phyloP scores from a whole-genome alignment of 1,140 invertebrate species.

The Agraylea sexmaculata region DNA sequence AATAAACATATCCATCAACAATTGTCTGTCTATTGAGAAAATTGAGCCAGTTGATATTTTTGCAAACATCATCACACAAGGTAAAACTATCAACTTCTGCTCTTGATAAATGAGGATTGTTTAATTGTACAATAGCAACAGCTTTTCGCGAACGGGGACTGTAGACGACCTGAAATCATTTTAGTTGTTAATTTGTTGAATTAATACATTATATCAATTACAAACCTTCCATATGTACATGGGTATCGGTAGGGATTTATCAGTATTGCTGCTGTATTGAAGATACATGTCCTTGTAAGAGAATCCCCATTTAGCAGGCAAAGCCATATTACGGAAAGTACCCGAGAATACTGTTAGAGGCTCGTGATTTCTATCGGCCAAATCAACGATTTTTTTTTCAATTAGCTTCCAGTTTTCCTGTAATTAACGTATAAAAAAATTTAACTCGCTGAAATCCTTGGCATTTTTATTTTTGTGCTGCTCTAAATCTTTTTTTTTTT shows the following conservation, averaged over 20 bases:
- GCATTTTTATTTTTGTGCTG: too few species aligned
- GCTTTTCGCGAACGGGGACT: slow-evolving; percentile 20
- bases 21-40: slow-evolving; percentile 22
- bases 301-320: slow-evolving; percentile 17
- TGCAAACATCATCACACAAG: slow-evolving; percentile 27
- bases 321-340: slow-evolving; percentile 18
- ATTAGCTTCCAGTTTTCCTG: slow-evolving; percentile 28
- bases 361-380: slow-evolving; percentile 20
- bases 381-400: slow-evolving; percentile 23
- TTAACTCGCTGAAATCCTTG: too few species aligned
- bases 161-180: slow-evolving; percentile 26
- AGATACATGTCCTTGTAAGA: slow-evolving; percentile 20
- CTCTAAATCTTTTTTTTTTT: too few species aligned
- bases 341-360: slow-evolving; percentile 25
- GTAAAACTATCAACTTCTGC: slow-evolving; percentile 20
- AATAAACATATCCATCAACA: slow-evolving; percentile 27
- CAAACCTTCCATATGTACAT: slow-evolving; percentile 31
- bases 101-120: slow-evolving; percentile 25
- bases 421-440: slow-evolving; percentile 9
- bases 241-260: slow-evolving; percentile 22
- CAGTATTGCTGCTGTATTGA: slow-evolving; percentile 14
- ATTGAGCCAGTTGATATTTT: slow-evolving; percentile 22
- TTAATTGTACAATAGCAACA: slow-evolving; percentile 29
- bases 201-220: slow-evolving; percentile 1
- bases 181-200: background rate